Evolutionary conservation across 64 coral and sea anemone species (phyloP), one percentile per base, ranked within the genome.

Genomic region (Porites lutea): DNA sequence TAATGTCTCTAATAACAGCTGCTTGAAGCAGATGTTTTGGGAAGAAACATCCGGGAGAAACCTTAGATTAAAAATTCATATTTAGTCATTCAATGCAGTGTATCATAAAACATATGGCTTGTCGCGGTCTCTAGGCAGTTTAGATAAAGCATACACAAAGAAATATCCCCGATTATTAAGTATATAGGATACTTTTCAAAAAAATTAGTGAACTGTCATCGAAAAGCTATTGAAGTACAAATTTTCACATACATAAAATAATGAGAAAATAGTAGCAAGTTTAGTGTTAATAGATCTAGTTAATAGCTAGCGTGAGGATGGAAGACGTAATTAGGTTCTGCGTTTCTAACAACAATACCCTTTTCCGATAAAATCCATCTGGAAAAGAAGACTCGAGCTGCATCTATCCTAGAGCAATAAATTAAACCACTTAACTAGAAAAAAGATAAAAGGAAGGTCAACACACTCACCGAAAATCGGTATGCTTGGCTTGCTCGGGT

Each of bases 381-480:
- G 7, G 8, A 43, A 54, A 20, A 78, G 52, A 78, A 78, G 27
- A 78, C 10, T 53, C 52, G 15, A 23, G 27, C 27, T 5, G 49
- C 10, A 7, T 52, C 8, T 48, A 16, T 8, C 19, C 54, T 6
- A 18, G 3, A 16, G 18, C 9, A 44, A 76, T 50, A 15, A 18
- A 50, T n/a, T 52, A 75, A 63, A 14, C 4, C 27, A 60, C 13
- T 64, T 11, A 37, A 37, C 27, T 37, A 37, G 27, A 37, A 37
- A 37, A 37, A 82, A 47, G 3, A 64, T 59, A 9, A 21, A 14
- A 49, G 7, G 37, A 46, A 83, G n/a, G 4, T 45, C 27, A 65
- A 4, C 45, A 27, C 6, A 90, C 91, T 89, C 72, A 99, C 97
- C 97, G 78, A 99, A 96, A 59, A 99, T 94, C 64, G 97, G 97